Base-by-base conservation (phyloP, 1,140 invertebrate genomes). In the Phortica variegata region DNA sequence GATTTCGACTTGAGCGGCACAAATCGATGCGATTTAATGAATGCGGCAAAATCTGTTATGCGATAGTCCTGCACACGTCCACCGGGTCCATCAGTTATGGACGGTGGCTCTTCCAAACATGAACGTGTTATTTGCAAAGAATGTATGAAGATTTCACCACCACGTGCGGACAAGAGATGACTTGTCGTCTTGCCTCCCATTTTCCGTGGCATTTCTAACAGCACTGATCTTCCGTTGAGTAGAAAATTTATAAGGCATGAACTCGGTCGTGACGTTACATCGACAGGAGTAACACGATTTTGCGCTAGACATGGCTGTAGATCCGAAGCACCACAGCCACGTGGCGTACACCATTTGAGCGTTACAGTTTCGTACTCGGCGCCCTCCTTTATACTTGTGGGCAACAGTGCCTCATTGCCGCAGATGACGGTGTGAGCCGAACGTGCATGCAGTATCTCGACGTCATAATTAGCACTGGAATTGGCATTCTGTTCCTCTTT, bases 401-500 rank as follows among this genome's bases (percentile, higher is more conserved):
- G 81, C 73, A 56, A 70, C 36, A 56, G 75, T 77, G 68, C 83
- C 81, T 81, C 84, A 82, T 58, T 60, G 2, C 74, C 73, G 33
- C 91, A 77, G 20, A 95, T 83, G 0, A 90, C 85, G 0, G 84
- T 81, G 75, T 97, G 94, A 0, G 93, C 91, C 12, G 85, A 83
- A 2, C 84, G 83, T 0, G 90, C 85, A 76, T 98, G 95, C 56
- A 95, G 87, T 34, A 98, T 89, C 77, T 97, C 94, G 0, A 98
- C 95, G 75, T 98, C 95, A 74, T 98, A 98, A 79, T 98, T 98
- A 1, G 94, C 93, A 39, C 94, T 97, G 0, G 93, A 96, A 76
- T 89, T 94, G 1, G 95, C 93, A 79, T 97, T 98, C 80, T 97
- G 95, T 79, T 98, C 95, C 79, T 98, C 95, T 52, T 98, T 98